A percentile compares a stretch with the other conserved stretches of the same genome.
These are phyloP conservation scores for Hyles vespertilio DNA, from an alignment of 1,140 invertebrate species.

Conservation along the genomic window DNA sequence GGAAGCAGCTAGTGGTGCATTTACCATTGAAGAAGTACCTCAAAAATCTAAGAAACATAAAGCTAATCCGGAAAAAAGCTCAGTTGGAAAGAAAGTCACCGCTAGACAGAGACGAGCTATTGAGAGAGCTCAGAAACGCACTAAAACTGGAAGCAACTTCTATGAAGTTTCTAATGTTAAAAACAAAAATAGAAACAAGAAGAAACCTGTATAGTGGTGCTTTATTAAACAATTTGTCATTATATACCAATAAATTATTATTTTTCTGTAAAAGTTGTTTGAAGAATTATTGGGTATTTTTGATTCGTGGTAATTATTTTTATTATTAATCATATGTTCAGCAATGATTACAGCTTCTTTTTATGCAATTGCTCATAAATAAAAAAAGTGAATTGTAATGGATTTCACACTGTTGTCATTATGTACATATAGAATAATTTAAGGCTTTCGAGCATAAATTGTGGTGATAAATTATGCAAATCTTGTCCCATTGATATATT, in stretches of 20 bases:
- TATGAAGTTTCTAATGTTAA: conserved; percentile 96
- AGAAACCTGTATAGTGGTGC: conserved; percentile 51
- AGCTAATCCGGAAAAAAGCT: conserved; percentile 27
- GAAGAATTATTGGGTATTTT: background rate
- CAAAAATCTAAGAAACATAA: conserved; percentile 45
- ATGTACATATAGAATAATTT: too few species aligned
- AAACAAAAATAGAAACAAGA: conserved; percentile 85
- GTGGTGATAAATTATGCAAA: too few species aligned
- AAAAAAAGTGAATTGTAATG: too few species aligned
- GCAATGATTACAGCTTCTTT: too few species aligned
- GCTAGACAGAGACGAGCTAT: conserved; percentile 86
- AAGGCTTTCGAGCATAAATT: too few species aligned
- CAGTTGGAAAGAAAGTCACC: conserved; percentile 77
- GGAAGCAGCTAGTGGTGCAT: conserved; percentile 78
- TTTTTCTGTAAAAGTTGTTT: background rate
- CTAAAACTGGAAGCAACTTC: conserved; percentile 95
- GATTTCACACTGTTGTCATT: too few species aligned
- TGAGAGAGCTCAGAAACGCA: conserved; percentile 85
- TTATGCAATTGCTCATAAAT: too few species aligned
- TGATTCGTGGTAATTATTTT: background rate
- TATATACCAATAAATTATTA: conserved; percentile 6
- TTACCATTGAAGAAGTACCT: conserved; percentile 74
- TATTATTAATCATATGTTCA: too few species aligned
- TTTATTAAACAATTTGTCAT: conserved; percentile 10
- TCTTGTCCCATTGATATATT: too few species aligned